Conservation (phyloP, 2,113 vertebrate genomes). For the Dipodomys ordii region DNA sequence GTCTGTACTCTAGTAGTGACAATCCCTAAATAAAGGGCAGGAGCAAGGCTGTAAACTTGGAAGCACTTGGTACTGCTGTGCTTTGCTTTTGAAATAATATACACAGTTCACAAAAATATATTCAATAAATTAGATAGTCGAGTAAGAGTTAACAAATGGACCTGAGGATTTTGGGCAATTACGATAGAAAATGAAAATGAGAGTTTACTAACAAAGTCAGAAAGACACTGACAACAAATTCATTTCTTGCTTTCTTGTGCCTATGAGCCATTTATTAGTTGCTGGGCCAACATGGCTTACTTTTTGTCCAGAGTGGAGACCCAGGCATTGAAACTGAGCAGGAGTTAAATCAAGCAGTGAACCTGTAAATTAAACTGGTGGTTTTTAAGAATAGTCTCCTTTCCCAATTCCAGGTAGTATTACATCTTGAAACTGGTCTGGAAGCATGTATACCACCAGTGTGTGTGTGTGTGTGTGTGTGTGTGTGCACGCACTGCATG, state of each 20-base stretch:
- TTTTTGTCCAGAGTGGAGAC: neutral
- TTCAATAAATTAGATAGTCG: neutral
- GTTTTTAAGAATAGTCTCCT: neutral
- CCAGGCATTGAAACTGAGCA: neutral
- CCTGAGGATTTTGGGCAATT: neutral
- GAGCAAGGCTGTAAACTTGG: neutral
- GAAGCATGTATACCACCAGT: neutral
- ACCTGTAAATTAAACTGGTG: neutral
- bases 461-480: neutral
- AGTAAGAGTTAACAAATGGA: slow-evolving; percentile 28
- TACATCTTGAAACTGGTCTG: neutral
- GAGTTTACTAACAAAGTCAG: neutral
- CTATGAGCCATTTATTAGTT: neutral
- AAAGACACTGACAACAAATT: neutral
- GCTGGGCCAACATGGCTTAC: neutral
- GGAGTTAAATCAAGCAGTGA: neutral
- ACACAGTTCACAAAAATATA: neutral
- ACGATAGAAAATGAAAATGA: slow-evolving; percentile 24
- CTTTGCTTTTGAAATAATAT: neutral
- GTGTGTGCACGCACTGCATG: neutral
- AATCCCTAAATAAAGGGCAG: slow-evolving; percentile 47
- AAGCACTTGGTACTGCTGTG: slow-evolving; percentile 22
- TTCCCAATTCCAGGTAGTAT: neutral
- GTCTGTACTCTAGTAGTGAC: neutral
- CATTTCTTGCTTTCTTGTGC: neutral